A percentile compares a stretch with the other conserved stretches of the same genome.
phyloP scores from a whole-genome alignment of 1,140 invertebrate species.

The Drosophila grimshawi region DNA sequence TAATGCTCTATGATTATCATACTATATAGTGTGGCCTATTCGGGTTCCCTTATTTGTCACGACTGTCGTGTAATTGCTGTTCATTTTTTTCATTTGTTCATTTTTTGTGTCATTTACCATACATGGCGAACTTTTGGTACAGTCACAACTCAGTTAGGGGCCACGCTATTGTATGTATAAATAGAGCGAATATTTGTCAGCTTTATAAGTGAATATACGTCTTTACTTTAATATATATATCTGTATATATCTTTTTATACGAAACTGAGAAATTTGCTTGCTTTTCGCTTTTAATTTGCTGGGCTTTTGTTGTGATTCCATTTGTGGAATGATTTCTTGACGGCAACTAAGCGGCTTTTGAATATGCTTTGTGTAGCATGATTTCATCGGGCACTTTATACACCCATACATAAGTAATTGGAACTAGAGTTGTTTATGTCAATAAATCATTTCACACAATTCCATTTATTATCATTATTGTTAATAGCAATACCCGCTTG shows the following conservation, averaged over 20 bases:
- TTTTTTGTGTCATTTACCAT: slow-evolving; percentile 26
- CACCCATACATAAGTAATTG: slow-evolving; percentile 25
- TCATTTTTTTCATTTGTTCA: not conserved
- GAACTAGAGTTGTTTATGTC: slow-evolving; percentile 39
- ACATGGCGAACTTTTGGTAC: slow-evolving; percentile 7
- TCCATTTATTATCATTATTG: slow-evolving; percentile 30
- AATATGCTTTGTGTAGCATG: slow-evolving; percentile 28
- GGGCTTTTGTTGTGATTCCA: slow-evolving; percentile 10
- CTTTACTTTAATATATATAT: not conserved
- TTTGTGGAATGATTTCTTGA: slow-evolving; percentile 16
- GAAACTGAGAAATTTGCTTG: slow-evolving; percentile 29
- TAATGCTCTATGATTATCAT: slow-evolving; percentile 11
- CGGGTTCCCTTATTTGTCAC: not conserved
- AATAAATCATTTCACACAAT: slow-evolving; percentile 43
- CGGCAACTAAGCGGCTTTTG: slow-evolving; percentile 38
- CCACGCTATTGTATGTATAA: slow-evolving; percentile 1
- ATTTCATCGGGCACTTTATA: slow-evolving; percentile 39
- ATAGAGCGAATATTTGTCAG: slow-evolving; percentile 30
- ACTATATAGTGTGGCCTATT: not conserved
- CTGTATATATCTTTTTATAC: not conserved
- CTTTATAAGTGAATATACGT: slow-evolving; percentile 25
- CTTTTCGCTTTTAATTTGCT: slow-evolving; percentile 34
- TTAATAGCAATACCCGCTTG: not conserved
- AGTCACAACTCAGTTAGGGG: slow-evolving; percentile 1
- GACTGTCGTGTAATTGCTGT: slow-evolving; percentile 8